A percentile compares a stretch with the other conserved stretches of the same genome.
Evolutionary conservation across 2,888 invertebrate species (phyloP).

Genomic region (Meliscaeva auricollis): DNA sequence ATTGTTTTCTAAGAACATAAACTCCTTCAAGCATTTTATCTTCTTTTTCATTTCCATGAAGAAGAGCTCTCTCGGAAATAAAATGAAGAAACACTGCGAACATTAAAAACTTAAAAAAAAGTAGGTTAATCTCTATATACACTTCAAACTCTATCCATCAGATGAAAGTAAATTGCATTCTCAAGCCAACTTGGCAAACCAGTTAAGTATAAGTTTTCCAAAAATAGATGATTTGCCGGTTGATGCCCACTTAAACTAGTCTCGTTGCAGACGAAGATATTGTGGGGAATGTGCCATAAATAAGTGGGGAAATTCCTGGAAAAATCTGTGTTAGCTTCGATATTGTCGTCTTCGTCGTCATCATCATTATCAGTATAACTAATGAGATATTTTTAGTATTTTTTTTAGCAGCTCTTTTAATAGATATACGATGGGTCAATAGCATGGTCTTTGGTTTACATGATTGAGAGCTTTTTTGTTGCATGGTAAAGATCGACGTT

Average conservation of each 20-base stretch:
- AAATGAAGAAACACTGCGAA: slow-evolving; percentile 7
- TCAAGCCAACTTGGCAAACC: slow-evolving; percentile 41
- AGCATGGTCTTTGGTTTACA: no score
- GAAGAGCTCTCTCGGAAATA: slow-evolving; percentile 17
- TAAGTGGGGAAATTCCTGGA: slow-evolving; percentile 29
- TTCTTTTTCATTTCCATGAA: neutral
- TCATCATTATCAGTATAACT: neutral
- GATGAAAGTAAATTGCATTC: slow-evolving; percentile 66
- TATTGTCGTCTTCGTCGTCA: slow-evolving; percentile 1
- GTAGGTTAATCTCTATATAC: slow-evolving; percentile 61
- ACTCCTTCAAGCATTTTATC: slow-evolving; percentile 26
- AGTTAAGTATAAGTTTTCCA: slow-evolving; percentile 47
- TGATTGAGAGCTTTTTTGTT: neutral
- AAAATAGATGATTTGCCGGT: slow-evolving; percentile 57
- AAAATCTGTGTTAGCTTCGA: slow-evolving; percentile 19
- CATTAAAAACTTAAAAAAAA: slow-evolving; percentile 43
- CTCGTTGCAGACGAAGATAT: slow-evolving; percentile 33
- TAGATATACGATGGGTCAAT: neutral
- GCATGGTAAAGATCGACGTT: neutral
- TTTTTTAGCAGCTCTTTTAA: neutral
- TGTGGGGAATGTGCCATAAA: slow-evolving; percentile 32
- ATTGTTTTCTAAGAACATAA: slow-evolving; percentile 32
- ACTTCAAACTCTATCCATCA: slow-evolving; percentile 14
- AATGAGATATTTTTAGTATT: neutral
- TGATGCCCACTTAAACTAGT: slow-evolving; percentile 44